phyloP scores from a whole-genome alignment of 1,140 invertebrate genomes.

The Nixonia krombeini region DNA sequence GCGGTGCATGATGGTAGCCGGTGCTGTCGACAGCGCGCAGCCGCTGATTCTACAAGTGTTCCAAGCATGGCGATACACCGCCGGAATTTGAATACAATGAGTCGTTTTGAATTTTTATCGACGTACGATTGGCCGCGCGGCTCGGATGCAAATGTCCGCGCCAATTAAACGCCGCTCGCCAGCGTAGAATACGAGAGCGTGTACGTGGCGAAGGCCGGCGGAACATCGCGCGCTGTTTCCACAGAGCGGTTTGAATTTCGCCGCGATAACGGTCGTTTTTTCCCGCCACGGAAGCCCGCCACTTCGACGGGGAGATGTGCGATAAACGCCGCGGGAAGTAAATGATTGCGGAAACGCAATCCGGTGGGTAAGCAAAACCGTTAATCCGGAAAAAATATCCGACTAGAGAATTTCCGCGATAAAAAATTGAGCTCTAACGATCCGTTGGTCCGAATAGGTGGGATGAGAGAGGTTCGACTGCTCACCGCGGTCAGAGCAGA shows the following conservation, averaged over 20 bases:
- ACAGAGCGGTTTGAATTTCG: conserved; percentile 46
- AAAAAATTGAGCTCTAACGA: too few relatives aligned
- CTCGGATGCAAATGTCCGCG: conserved; percentile 59
- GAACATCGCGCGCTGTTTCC: conserved; percentile 32
- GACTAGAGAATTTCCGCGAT: too few relatives aligned
- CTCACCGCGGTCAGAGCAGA: too few relatives aligned
- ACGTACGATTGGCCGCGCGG: conserved; percentile 50
- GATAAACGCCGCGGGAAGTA: conserved; percentile 28
- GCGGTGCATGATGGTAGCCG: conserved; percentile 25
- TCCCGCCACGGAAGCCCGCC: conserved; percentile 18
- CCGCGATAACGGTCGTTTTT: conserved; percentile 38
- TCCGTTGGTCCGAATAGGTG: too few relatives aligned
- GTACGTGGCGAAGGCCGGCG: conserved; percentile 18
- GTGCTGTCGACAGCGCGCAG: conserved; percentile 34
- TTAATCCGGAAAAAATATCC: too few relatives aligned
- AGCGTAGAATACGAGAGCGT: conserved; percentile 19
- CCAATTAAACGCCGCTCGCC: conserved; percentile 64
- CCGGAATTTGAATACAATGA: conserved; percentile 69
- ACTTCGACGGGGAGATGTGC: conserved; percentile 37
- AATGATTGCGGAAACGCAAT: conserved; percentile 4
- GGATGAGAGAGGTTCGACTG: too few relatives aligned
- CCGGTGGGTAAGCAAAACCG: neutral
- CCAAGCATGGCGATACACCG: conserved; percentile 43
- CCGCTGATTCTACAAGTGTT: conserved; percentile 64
- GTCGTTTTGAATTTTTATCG: conserved; percentile 69